Evolutionary conservation across 2,113 vertebrate genomes (phyloP), one percentile per base, ranked within the genome.

Genomic region (Halcyon malimbica): DNA sequence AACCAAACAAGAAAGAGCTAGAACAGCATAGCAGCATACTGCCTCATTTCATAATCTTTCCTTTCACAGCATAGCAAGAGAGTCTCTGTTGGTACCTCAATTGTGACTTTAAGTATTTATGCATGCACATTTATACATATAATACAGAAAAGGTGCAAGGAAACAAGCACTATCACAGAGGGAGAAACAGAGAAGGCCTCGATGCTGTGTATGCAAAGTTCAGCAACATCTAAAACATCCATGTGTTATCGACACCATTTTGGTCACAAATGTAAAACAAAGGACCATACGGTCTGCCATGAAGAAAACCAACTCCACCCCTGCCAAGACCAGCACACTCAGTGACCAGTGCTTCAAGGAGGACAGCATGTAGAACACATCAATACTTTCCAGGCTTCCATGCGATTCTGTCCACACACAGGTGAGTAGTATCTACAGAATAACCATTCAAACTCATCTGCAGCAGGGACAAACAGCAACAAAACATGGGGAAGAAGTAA

Each of bases 211-310:
- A 56, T 41, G 54, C 48, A 29, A 33, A 28, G 28, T 14, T 85
- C 68, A 57, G 57, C 82, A 31, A 18, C 3, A 78, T 23, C 33
- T 31, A 29, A 19, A 76, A 10, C 26, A 33, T 24, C 41, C 18
- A 10, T 20, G 44, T 28, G 23, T 35, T 41, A 51, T 19, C 69
- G n/a, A 13, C 35, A 10, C 11, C 37, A 20, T 13, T 56, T 46
- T 57, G 42, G 69, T 81, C 50, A 35, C 42, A 37, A 37, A 68
- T 37, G 39, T 48, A 20, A 73, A 65, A 16, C 53, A 60, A 60
- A 54, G 31, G 21, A 37, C 41, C 3, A 1, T 20, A 35, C 2
- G 0, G 37, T 67, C 62, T 44, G 18, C 62, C 39, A 12, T 2
- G 35, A 65, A 60, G 50, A 76, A 62, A 69, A 70, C 20, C 20